These are phyloP conservation scores for Ectobius pallidus DNA, from an alignment of 2,888 invertebrate species.

Conservation along the genomic window DNA sequence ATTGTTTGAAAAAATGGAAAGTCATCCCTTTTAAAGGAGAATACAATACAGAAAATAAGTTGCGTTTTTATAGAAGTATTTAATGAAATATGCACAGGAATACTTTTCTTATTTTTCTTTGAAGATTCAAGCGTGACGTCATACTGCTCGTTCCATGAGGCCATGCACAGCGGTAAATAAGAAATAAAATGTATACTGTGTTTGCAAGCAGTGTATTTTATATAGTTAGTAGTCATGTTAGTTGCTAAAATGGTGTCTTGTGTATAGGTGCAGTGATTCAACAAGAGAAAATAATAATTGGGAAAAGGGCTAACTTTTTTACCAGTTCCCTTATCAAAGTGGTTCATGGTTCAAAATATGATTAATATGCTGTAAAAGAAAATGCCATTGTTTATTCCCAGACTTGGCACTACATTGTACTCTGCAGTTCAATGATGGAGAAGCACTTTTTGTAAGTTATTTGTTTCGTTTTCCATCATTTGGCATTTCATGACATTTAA, in stretches of 20 bases:
- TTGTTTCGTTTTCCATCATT: too few relatives aligned
- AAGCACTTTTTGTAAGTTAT: too few relatives aligned
- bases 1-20: too few relatives aligned
- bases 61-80: too few relatives aligned
- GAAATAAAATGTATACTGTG: neutral
- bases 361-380: neutral
- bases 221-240: neutral
- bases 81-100: too few relatives aligned
- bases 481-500: too few relatives aligned
- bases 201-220: neutral
- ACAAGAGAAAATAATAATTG: neutral
- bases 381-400: too few relatives aligned
- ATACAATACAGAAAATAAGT: neutral
- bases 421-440: too few relatives aligned
- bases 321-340: neutral
- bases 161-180: neutral
- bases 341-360: neutral
- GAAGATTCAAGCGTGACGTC: neutral
- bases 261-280: neutral
- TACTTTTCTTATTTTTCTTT: neutral
- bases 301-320: neutral
- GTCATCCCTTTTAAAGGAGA: neutral
- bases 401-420: too few relatives aligned
- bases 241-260: neutral
- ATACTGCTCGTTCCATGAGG: neutral